Evolutionary conservation across 2,888 invertebrate genomes (phyloP).

Genomic region (Apamea sordens): DNA sequence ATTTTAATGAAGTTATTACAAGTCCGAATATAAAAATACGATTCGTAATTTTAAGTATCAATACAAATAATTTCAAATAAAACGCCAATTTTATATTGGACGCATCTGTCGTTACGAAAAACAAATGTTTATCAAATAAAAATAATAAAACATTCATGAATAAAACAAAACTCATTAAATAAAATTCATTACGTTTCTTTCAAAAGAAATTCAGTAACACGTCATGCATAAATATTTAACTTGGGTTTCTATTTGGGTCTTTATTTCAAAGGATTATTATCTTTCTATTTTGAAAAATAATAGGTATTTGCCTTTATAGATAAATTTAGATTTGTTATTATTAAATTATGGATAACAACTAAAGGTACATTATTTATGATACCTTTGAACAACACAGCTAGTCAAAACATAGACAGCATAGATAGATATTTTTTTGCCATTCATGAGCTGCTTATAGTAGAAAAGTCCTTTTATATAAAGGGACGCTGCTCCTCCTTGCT

Average conservation of each 20-base stretch:
- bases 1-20: too few relatives aligned
- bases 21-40: neutral
- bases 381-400: neutral
- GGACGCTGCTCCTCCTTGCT: too few relatives aligned
- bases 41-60: neutral
- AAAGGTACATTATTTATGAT: neutral
- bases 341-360: neutral
- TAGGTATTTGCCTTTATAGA: neutral
- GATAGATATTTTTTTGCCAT: neutral
- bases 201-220: conserved; percentile 25
- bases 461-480: too few relatives aligned
- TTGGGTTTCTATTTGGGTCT: neutral
- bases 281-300: conserved; percentile 9
- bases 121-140: neutral
- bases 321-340: neutral
- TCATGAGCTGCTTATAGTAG: neutral
- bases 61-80: neutral
- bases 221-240: conserved; percentile 5
- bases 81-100: neutral
- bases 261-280: conserved; percentile 21
- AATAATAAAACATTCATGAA: neutral
- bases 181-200: conserved; percentile 5
- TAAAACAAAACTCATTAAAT: conserved; percentile 22
- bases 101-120: too few relatives aligned
- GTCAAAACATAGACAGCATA: neutral